Evolutionary conservation across 2,113 vertebrate species (phyloP), one percentile per base, ranked within the genome.

Genomic region (Lasiurus cinereus): DNA sequence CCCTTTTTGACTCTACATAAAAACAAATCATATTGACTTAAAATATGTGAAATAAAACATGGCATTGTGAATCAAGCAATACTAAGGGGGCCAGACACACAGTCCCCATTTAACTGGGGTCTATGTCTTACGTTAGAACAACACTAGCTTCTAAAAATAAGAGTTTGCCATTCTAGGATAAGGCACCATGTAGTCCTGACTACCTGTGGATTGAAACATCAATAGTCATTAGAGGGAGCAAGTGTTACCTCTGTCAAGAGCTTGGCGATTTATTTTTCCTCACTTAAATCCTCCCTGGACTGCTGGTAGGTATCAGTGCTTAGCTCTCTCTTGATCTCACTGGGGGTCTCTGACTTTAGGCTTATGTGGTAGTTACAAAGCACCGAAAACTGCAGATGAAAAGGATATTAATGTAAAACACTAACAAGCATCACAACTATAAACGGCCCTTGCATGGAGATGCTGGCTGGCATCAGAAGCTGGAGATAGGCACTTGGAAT

Each of bases 301-400:
- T 73, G n/a, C 85, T 86, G 50, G 56, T 62, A 66, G 96, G 83
- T 39, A 18, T 50, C 83, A 79, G 76, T 88, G 33, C 59, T 48
- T 29, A 70, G 9, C 7, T 84, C 21, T 80, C n/a, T 43, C 27
- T 90, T 93, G 22, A 64, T 90, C 83, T 90, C 72, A 33, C 79
- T 52, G 29, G 76, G 31, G 24, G n/a, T 79, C 66, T 67, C 36
- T 88, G 59, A 91, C 52, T 67, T 36, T 29, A 72, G 18, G 84
- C 14, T 66, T 64, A 46, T 16, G 39, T 43, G 8, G 54, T 46
- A 29, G 4, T 80, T 83, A 56, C 86, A 46, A 94, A 93, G 36
- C 43, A 36, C 24, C 2, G 72, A 69, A 83, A 74, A 39, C 16
- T 93, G 82, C 16, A 93, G 48, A 85, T 92, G 59, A 94, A 96